These are phyloP conservation scores for Drosophila virilis DNA, from an alignment of 1,140 invertebrate genomes.

Conservation along the genomic window DNA sequence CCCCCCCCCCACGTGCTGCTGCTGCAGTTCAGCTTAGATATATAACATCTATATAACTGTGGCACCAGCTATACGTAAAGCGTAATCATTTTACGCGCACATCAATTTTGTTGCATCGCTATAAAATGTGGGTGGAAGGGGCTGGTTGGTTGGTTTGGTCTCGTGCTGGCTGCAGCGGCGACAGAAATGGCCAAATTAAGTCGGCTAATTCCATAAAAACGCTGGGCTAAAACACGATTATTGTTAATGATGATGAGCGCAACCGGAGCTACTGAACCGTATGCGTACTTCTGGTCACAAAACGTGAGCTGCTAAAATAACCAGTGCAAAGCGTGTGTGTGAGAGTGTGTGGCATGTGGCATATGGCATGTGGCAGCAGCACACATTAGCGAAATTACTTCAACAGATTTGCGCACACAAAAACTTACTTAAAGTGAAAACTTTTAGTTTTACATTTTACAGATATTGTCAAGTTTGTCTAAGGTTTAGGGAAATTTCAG, in stretches of 20 bases:
- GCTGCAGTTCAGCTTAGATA: neutral
- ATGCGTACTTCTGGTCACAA: conserved; percentile 15
- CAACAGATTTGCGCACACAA: conserved; percentile 5
- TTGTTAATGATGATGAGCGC: conserved; percentile 3
- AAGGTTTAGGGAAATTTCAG: no score
- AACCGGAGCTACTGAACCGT: conserved; percentile 4
- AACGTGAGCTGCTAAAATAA: conserved; percentile 24
- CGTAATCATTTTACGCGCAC: conserved; percentile 70
- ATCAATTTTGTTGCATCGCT: conserved; percentile 12
- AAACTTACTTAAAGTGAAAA: conserved; percentile 12
- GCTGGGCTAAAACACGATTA: conserved; percentile 21
- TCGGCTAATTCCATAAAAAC: conserved; percentile 51
- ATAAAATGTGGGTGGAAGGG: neutral
- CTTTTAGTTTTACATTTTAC: conserved; percentile 4
- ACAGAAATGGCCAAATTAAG: conserved; percentile 42
- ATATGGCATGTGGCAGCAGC: conserved; percentile 4
- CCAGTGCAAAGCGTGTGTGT: neutral
- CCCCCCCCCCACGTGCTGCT: no score
- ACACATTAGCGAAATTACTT: conserved; percentile 22
- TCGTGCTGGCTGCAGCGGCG: conserved; percentile 25
- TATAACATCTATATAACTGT: neutral
- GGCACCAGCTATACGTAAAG: conserved; percentile 16
- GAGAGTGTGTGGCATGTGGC: neutral
- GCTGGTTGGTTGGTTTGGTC: neutral
- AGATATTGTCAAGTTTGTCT: neutral